These are phyloP conservation scores for Diuraphis noxia DNA, from an alignment of 1,140 invertebrate genomes.

Conservation along the genomic window DNA sequence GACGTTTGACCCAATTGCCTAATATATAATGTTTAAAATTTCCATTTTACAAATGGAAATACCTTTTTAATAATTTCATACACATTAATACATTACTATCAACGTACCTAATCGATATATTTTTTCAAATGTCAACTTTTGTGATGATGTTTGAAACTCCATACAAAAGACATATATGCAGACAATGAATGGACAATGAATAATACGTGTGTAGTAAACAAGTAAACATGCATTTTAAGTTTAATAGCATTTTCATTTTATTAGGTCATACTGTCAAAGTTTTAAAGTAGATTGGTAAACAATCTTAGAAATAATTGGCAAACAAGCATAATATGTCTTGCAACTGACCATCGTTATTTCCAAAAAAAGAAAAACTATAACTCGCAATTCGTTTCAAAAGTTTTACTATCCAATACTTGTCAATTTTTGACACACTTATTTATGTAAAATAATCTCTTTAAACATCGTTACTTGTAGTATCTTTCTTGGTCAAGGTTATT, in stretches of 20 bases:
- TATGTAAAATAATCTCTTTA: neutral
- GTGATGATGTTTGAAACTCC: neutral
- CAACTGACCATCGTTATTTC: constrained; percentile 1
- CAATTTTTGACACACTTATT: neutral
- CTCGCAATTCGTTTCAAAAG: neutral
- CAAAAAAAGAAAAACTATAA: neutral
- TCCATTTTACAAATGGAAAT: constrained; percentile 17
- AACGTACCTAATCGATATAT: constrained; percentile 11
- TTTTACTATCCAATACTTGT: neutral
- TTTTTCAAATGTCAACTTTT: constrained; percentile 45
- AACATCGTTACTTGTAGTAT: neutral
- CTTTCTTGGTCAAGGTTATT: neutral
- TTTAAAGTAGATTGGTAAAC: neutral
- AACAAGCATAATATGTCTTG: neutral
- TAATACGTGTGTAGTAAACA: neutral
- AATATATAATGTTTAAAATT: neutral
- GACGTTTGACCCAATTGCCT: neutral
- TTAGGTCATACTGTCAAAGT: neutral
- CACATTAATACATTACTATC: neutral
- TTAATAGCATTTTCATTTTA: constrained; percentile 1
- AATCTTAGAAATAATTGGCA: neutral
- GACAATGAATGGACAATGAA: neutral
- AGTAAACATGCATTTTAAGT: constrained; percentile 20
- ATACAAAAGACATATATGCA: neutral
- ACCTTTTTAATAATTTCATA: constrained; percentile 27